Evolutionary conservation across 1,140 invertebrate genomes (phyloP), one percentile per base, ranked within the genome.

Genomic region (Monochamus saltuarius): DNA sequence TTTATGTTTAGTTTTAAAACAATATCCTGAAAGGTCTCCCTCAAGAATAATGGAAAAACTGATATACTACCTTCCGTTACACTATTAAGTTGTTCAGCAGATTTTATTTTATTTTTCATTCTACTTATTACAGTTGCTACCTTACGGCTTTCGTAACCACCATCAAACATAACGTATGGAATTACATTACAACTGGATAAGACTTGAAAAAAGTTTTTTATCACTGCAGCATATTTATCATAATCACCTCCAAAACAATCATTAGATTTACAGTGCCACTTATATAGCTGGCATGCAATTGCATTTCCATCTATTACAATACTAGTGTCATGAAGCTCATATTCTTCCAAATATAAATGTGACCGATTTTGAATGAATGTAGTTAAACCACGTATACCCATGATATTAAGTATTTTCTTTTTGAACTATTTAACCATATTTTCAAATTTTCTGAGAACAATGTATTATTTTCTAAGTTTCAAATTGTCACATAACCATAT

Each of bases 241-340:
- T 95, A 95, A 75, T 95, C 91, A 0, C 94, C 94, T 13, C 91
- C 91, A 77, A 92, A 95, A 1, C 85, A 82, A 43, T 84, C 86
- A 66, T 87, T 85, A 50, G 81, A 79, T 54, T 82, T 84, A 2
- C 84, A 75, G n/a, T 78, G 73, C 53, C 78, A 80, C 61, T 79
- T 81, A 67, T 92, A 94, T 0, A 95, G 69, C 68, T 89, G 87
- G 54, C 85, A 85, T 34, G 85, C 84, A 39, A 95, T 73, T 74
- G 87, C 89, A 70, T 89, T 87, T 3, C 92, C 94, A 79, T 95
- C 93, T 17, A 95, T 87, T 3, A 96, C 83, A 14, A 95, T 74
- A 60, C 81, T 81, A 8, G 82, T 84, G 69, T 92, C 81, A 60
- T 88, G 83, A 7, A 95, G 77, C 61, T 86, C 77, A 69, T 83